Base-by-base conservation (phyloP, 2,113 vertebrate genomes). In the Ciconia boyciana region DNA sequence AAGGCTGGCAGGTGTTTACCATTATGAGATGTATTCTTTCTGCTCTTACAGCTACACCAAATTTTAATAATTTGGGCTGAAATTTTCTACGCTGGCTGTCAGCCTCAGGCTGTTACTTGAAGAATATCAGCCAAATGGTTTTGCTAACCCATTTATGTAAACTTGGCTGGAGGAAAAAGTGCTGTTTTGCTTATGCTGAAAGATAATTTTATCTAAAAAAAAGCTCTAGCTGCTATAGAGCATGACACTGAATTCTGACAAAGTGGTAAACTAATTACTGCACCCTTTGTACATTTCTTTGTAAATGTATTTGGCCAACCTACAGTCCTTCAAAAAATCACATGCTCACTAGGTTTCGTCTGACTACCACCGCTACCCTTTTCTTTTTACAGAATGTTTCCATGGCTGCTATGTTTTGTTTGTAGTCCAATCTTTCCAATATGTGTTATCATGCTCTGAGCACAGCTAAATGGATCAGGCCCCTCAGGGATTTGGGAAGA, bases 31-130 rank as follows among this genome's bases (percentile, higher is more conserved):
- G 4, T 28, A 41, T 15, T 71, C 87, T 87, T 80, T 21, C 34
- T 88, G 46, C n/a, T 81, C 34, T 84, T 96, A 90, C 8, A 90
- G 28, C 51, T 76, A 65, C 25, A 74, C 13, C 28, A 94, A 71
- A 82, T 90, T 89, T 92, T 89, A 93, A 72, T 76, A 75, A 71
- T 89, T 90, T 93, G 60, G 60, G 72, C 31, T 83, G 32, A 92
- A 92, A 93, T 93, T 92, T 96, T 82, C 81, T 89, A 26, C 85
- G 21, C 69, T 92, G 69, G 32, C 64, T 94, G 60, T 87, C 90
- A 94, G 80, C 83, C 72, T 88, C 43, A 78, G 89, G 68, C 90
- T 60, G 28, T 84, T 89, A 77, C 43, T 92, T 90, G 18, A 92
- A 80, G 74, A 95, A 17, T 70, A 87, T 83, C 60, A 83, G 51